Conservation (phyloP, 2,797 vertebrate genomes). For the Limnodromus scolopaceus region DNA sequence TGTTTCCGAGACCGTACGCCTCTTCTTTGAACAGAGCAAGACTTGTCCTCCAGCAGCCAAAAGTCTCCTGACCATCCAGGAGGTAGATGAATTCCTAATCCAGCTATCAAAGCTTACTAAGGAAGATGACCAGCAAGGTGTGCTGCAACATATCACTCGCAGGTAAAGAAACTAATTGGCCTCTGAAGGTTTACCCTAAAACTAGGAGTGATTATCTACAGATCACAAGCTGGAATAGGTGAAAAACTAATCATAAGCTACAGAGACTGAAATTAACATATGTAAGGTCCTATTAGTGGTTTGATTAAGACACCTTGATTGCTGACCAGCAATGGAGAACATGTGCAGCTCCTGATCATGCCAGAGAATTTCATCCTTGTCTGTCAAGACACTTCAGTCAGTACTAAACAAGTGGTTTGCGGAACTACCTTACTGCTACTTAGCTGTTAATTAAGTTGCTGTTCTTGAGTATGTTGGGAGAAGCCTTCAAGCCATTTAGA, state of each 20-base stretch:
- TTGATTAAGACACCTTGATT: neutral
- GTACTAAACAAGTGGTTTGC: neutral
- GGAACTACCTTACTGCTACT: neutral
- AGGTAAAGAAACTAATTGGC: slow-evolving; percentile 76
- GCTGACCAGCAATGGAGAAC: neutral
- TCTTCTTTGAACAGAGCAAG: slow-evolving; percentile 94
- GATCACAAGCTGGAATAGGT: neutral
- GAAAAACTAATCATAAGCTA: neutral
- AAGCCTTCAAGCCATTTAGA: neutral
- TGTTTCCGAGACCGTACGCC: slow-evolving; percentile 93
- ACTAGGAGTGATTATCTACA: neutral
- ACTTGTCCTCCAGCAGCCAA: slow-evolving; percentile 90
- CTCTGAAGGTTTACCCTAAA: neutral
- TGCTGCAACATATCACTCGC: slow-evolving; percentile 88
- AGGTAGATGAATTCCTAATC: slow-evolving; percentile 90
- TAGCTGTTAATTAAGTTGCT: neutral
- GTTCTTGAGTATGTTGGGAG: neutral
- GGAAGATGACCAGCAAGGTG: slow-evolving; percentile 94
- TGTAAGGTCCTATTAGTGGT: neutral
- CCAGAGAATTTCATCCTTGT: neutral
- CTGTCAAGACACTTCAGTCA: neutral
- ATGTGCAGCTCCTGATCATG: neutral
- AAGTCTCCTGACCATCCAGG: slow-evolving; percentile 94
- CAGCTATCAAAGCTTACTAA: slow-evolving; percentile 91
- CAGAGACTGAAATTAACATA: neutral